phyloP scores from a whole-genome alignment of 35 echinoderm and acorn worm genomes.

The Apostichopus californicus region DNA sequence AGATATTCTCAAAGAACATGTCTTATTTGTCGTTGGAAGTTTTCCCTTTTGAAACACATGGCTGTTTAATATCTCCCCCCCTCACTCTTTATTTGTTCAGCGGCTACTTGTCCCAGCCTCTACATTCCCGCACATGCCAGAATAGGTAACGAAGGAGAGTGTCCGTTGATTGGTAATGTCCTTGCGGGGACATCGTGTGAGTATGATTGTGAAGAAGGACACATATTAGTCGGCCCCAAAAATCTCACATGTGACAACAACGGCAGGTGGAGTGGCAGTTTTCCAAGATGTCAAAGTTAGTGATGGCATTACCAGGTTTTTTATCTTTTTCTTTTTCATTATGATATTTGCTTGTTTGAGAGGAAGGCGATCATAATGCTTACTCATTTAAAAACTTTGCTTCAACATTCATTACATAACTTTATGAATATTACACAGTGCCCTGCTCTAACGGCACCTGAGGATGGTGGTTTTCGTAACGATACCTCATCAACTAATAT shows the following conservation, averaged over 20 bases:
- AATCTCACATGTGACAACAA: no score
- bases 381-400: no score
- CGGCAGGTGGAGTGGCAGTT: no score
- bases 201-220: background rate
- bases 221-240: no score
- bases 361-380: no score
- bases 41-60: no score
- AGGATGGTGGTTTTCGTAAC: slow-evolving; percentile 36
- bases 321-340: no score
- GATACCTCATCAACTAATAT: background rate
- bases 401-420: no score
- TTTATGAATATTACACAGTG: background rate
- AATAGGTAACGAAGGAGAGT: background rate
- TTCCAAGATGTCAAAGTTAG: no score
- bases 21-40: no score
- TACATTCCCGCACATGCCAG: slow-evolving; percentile 38
- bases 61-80: background rate
- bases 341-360: no score
- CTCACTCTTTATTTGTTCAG: background rate
- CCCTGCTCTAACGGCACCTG: background rate
- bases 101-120: background rate
- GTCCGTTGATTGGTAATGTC: background rate
- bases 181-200: slow-evolving; percentile 22
- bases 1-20: background rate
- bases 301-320: no score